A percentile compares a stretch with the other conserved stretches of the same genome.
These are phyloP conservation scores for Sylvilagus bachmani DNA, from an alignment of 2,113 vertebrate genomes.

Conservation along the genomic window DNA sequence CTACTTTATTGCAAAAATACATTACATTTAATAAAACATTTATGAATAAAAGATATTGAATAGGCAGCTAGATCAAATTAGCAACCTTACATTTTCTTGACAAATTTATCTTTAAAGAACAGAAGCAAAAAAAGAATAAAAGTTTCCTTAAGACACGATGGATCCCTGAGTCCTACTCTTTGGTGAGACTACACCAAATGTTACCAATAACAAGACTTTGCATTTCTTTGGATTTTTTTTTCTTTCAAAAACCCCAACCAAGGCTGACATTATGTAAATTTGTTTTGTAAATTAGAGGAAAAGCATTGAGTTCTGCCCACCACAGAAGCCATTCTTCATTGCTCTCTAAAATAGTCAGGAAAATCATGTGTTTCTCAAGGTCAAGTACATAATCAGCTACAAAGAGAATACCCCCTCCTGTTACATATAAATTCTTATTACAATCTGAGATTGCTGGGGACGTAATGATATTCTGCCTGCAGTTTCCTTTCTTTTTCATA, in stretches of 20 bases:
- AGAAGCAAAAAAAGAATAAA: not conserved
- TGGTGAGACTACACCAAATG: not conserved
- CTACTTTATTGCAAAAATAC: constrained; percentile 82
- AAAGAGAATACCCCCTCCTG: constrained; percentile 48
- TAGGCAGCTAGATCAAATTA: constrained; percentile 72
- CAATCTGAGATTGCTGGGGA: constrained; percentile 52
- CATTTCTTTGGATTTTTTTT: not conserved
- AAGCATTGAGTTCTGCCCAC: not conserved
- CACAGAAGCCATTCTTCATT: constrained; percentile 49
- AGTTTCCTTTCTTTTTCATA: constrained; percentile 57
- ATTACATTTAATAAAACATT: constrained; percentile 71
- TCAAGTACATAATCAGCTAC: constrained; percentile 52
- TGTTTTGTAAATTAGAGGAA: not conserved
- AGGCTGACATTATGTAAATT: constrained; percentile 18
- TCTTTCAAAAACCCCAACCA: not conserved
- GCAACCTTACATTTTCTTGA: constrained; percentile 77
- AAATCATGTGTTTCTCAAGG: not conserved
- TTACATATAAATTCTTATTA: constrained; percentile 75
- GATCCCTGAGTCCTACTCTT: not conserved
- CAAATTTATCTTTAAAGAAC: constrained; percentile 23
- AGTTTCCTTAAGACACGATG: not conserved
- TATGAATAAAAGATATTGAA: constrained; percentile 78
- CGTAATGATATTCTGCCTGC: constrained; percentile 50
- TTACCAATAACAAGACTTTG: not conserved
- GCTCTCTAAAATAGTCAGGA: constrained; percentile 52